Percentiles rank a stretch among this genome's conserved stretches.
phyloP scores from a whole-genome alignment of 2,888 invertebrate genomes.

The Chymomyza fuscimana region DNA sequence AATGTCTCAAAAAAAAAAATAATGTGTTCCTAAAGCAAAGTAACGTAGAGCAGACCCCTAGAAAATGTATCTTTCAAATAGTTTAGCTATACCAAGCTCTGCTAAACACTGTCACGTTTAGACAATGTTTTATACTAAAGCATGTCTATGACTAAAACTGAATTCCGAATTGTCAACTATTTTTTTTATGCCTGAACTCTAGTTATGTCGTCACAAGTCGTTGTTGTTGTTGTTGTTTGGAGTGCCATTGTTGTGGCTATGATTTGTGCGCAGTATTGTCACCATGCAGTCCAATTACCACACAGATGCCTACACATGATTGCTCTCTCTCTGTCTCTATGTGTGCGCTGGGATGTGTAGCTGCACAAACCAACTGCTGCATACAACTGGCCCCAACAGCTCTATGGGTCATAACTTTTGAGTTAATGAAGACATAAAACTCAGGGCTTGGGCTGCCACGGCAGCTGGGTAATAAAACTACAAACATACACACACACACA shows the following conservation, averaged over 20 bases:
- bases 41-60: too few species aligned
- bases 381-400: constrained; percentile 15
- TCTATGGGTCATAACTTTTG: constrained; percentile 71
- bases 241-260: constrained; percentile 23
- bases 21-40: too few species aligned
- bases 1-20: too few species aligned
- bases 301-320: constrained; percentile 42
- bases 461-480: constrained; percentile 40
- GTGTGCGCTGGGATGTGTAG: constrained; percentile 28
- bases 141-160: constrained; percentile 43
- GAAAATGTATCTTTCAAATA: neutral
- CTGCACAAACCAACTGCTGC: constrained; percentile 13
- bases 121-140: neutral
- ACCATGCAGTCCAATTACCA: constrained; percentile 60
- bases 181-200: neutral
- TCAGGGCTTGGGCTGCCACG: constrained; percentile 47
- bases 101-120: neutral
- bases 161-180: constrained; percentile 49
- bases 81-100: neutral
- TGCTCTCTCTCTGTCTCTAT: constrained; percentile 32
- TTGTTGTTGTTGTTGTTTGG: constrained; percentile 31
- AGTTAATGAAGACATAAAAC: constrained; percentile 77
- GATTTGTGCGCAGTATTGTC: constrained; percentile 56
- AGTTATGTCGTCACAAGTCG: neutral
- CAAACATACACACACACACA: constrained; percentile 12